Percentiles rank a stretch among this genome's conserved stretches.
These are phyloP conservation scores for Geotrypetes seraphini DNA, from an alignment of 2,797 vertebrate species.

Conservation along the genomic window DNA sequence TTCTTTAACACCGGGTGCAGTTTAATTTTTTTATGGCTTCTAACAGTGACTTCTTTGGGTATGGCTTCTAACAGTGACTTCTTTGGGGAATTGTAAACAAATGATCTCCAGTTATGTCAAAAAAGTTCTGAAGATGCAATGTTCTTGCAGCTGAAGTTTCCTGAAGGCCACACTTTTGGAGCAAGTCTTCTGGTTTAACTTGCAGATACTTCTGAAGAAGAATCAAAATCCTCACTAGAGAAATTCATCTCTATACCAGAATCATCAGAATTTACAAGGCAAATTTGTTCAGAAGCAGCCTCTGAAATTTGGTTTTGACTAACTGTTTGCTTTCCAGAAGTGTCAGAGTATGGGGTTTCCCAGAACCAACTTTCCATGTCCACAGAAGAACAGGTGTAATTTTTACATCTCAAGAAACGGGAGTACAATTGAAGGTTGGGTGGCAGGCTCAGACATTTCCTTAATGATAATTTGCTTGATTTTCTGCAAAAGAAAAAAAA, in stretches of 20 bases:
- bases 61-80: too few relatives aligned
- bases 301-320: background rate
- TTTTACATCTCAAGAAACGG: constrained; percentile 25
- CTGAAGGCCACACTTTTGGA: too few relatives aligned
- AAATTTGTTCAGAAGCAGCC: constrained; percentile 1
- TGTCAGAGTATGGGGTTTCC: constrained; percentile 38
- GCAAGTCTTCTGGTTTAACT: too few relatives aligned
- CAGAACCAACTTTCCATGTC: constrained; percentile 57
- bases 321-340: background rate
- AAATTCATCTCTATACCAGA: constrained; percentile 14
- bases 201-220: constrained; percentile 33
- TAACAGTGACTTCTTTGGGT: too few relatives aligned
- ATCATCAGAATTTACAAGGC: constrained; percentile 19
- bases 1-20: too few relatives aligned
- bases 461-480: constrained; percentile 19
- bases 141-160: too few relatives aligned
- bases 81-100: too few relatives aligned
- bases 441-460: constrained; percentile 49
- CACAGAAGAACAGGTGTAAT: constrained; percentile 36
- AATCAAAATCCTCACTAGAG: constrained; percentile 23
- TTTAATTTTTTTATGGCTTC: too few relatives aligned
- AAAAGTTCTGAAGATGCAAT: too few relatives aligned
- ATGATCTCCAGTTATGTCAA: too few relatives aligned
- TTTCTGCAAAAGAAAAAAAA: constrained; percentile 30
- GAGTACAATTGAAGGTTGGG: constrained; percentile 11